Evolutionary conservation across 2,888 invertebrate genomes (phyloP), one percentile per base, ranked within the genome.

Genomic region (Drosophila hamatofila): DNA sequence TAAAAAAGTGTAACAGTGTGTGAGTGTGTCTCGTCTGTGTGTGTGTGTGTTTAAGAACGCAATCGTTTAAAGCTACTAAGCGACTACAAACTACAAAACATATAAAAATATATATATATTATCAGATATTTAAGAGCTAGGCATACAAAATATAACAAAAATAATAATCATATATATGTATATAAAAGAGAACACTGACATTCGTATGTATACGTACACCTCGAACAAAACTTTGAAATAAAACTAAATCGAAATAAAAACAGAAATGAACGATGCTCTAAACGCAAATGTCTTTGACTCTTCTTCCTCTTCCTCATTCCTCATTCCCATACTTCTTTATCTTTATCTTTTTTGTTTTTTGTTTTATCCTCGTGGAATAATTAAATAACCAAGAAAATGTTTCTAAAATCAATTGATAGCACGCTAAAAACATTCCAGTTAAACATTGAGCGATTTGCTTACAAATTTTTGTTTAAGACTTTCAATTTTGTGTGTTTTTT

Each of bases 71-170:
- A 80, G 78, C 88, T 85, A 88, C 80, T 39, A 71, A 77, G 73
- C 79, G 81, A 80, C 89, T 88, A 89, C 76, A 74, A 72, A 85
- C 91, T 90, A 91, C 89, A 91, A 84, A 88, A 83, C 87, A 88
- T 86, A 86, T 80, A 83, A 85, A 88, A 85, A 85, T 83, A 87
- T 77, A 75, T 72, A 75, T 65, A 66, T 59, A 55, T 37, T 39
- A 71, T 64, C 44, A 49, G 48, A 33, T 79, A 67, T 70, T 66
- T 79, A 83, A 81, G 86, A 83, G 67, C 73, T 78, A 76, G 68
- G 67, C 83, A 71, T 83, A 79, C 42, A 78, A 78, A 83, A 81
- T 71, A 84, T 72, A 75, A 72, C 66, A 81, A 69, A 83, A 80
- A 64, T 33, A 23, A 37, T 52, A 35, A 52, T 52, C 14, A 21